Evolutionary conservation across 2,113 vertebrate species (phyloP).

Genomic region (Emydocephalus ijimae): DNA sequence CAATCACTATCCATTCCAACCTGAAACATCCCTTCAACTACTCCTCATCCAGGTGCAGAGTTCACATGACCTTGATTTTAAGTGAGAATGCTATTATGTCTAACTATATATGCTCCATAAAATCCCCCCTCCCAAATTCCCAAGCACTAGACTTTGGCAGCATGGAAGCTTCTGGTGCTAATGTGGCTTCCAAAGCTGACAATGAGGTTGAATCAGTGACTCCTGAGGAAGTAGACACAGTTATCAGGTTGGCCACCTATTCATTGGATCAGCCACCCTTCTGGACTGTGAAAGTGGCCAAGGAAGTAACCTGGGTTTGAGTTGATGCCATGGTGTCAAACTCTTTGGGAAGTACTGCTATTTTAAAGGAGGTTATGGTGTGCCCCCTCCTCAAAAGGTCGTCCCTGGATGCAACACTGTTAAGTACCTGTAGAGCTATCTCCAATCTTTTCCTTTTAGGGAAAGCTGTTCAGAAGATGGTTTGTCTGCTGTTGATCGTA

Average conservation of each 20-base stretch:
- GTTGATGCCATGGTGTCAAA: background rate
- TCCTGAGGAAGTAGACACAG: background rate
- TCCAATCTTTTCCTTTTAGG: background rate
- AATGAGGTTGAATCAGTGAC: background rate
- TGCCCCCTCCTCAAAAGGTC: background rate
- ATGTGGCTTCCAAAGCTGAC: no score
- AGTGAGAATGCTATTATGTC: no score
- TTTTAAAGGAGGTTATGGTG: background rate
- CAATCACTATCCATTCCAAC: no score
- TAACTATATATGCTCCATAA: no score
- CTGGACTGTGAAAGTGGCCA: background rate
- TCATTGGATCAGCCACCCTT: background rate
- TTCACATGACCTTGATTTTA: no score
- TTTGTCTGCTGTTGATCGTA: background rate
- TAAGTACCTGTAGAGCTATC: background rate
- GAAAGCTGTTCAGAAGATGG: background rate
- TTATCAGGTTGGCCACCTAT: background rate
- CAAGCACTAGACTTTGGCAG: no score
- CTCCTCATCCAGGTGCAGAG: no score
- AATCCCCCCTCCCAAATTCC: no score
- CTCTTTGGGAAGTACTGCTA: background rate
- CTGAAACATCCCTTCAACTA: no score
- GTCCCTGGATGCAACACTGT: background rate
- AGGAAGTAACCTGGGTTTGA: background rate
- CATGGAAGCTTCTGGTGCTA: no score